Conservation (phyloP, 1,140 invertebrate species). For the Papilio polytes region DNA sequence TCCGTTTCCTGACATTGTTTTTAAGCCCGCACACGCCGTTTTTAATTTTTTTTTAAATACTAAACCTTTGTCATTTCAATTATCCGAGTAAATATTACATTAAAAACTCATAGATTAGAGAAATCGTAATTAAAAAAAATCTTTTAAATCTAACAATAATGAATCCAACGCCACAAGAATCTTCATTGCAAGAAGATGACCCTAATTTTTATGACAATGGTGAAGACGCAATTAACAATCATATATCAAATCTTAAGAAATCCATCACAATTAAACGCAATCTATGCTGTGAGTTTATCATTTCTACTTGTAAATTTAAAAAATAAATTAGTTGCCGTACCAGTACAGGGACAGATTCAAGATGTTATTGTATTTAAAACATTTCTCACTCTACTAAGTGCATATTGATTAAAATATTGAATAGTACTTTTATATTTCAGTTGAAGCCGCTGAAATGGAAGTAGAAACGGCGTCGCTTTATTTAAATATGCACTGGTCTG, state of each 20-base stretch:
- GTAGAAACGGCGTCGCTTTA: conserved; percentile 66
- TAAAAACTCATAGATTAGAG: neutral
- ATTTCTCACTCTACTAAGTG: too few species aligned
- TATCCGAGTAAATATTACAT: neutral
- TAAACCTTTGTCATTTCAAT: too few species aligned
- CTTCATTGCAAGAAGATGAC: conserved; percentile 53
- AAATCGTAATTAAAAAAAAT: too few species aligned
- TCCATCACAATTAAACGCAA: conserved; percentile 53
- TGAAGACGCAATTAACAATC: conserved; percentile 57
- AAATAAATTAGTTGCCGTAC: too few species aligned
- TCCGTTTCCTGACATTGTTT: neutral
- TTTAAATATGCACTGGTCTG: conserved; percentile 59
- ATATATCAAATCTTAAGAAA: conserved; percentile 61
- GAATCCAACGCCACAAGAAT: conserved; percentile 42
- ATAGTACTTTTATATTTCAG: conserved; percentile 44
- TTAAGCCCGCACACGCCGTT: neutral
- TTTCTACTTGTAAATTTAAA: conserved; percentile 31
- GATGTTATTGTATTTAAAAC: too few species aligned
- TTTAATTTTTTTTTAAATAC: neutral
- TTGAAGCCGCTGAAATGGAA: conserved; percentile 67
- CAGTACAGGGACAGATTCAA: too few species aligned
- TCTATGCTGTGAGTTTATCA: conserved; percentile 55
- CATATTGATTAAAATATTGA: neutral
- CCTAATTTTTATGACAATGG: conserved; percentile 59
- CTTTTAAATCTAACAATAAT: conserved; percentile 27